Conservation (phyloP, 2,113 vertebrate species). For the Acanthochromis polyacanthus region DNA sequence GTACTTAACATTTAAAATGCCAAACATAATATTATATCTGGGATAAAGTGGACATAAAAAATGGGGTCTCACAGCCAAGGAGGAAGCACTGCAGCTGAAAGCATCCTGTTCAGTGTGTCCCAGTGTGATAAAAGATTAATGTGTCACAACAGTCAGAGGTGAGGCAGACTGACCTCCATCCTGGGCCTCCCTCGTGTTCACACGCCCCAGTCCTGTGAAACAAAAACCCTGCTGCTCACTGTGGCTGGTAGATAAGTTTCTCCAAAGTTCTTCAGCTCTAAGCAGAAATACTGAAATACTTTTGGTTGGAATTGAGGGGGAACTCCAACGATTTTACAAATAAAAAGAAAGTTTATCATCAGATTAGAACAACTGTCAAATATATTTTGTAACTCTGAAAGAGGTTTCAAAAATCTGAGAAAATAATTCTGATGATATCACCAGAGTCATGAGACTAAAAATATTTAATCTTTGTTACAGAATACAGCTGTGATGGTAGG, state of each 20-base stretch:
- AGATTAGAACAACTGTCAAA: background rate
- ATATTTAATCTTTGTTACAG: background rate
- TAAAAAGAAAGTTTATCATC: background rate
- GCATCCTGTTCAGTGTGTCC: slow-evolving; percentile 20
- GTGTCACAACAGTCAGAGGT: slow-evolving; percentile 61
- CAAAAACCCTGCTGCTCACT: slow-evolving; percentile 21
- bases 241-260: background rate
- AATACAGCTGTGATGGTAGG: background rate
- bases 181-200: slow-evolving; percentile 63
- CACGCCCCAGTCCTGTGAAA: slow-evolving; percentile 63
- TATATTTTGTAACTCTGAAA: background rate
- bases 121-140: slow-evolving; percentile 48
- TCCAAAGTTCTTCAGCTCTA: background rate
- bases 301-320: background rate
- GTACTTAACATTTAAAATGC: background rate
- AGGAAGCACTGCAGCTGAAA: background rate
- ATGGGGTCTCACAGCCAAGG: background rate
- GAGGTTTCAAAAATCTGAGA: background rate
- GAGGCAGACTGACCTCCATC: slow-evolving; percentile 36
- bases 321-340: background rate
- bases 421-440: slow-evolving; percentile 1
- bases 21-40: background rate
- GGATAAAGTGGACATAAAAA: background rate
- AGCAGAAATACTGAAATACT: background rate
- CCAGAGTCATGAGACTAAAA: background rate